Evolutionary conservation across 1,140 invertebrate genomes (phyloP).

Genomic region (Aphidius ervi): DNA sequence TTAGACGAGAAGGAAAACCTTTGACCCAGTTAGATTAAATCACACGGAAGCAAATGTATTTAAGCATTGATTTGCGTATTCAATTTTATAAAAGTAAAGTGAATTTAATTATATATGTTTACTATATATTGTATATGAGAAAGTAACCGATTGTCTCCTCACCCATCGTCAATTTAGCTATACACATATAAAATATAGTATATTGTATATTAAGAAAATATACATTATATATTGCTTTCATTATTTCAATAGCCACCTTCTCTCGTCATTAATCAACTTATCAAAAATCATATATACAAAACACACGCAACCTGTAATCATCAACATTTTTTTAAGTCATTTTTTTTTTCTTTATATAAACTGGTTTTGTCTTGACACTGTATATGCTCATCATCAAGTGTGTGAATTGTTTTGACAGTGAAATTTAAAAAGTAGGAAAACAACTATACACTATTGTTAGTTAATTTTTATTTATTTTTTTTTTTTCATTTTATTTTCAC

Average conservation of each 20-base stretch:
- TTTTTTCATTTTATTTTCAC: not conserved
- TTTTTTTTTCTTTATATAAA: not conserved
- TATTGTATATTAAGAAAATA: too few relatives aligned
- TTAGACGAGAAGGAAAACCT: too few relatives aligned
- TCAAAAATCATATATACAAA: not conserved
- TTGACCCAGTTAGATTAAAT: too few relatives aligned
- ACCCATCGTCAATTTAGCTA: too few relatives aligned
- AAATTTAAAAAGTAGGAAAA: constrained; percentile 26
- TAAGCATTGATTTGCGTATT: too few relatives aligned
- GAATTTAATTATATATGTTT: too few relatives aligned
- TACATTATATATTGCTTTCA: not conserved
- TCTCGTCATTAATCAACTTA: not conserved
- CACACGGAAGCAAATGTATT: too few relatives aligned
- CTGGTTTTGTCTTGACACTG: not conserved
- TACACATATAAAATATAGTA: too few relatives aligned
- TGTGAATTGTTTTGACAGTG: constrained; percentile 23
- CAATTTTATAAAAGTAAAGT: too few relatives aligned
- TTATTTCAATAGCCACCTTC: not conserved
- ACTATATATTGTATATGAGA: too few relatives aligned
- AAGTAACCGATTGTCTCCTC: too few relatives aligned
- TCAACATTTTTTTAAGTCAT: constrained; percentile 3
- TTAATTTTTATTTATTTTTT: not conserved
- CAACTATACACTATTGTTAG: constrained; percentile 1
- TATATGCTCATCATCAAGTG: constrained; percentile 17
- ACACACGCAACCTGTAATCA: constrained; percentile 5